Evolutionary conservation across 2,888 invertebrate species (phyloP).

Genomic region (Xiphydria camelus): DNA sequence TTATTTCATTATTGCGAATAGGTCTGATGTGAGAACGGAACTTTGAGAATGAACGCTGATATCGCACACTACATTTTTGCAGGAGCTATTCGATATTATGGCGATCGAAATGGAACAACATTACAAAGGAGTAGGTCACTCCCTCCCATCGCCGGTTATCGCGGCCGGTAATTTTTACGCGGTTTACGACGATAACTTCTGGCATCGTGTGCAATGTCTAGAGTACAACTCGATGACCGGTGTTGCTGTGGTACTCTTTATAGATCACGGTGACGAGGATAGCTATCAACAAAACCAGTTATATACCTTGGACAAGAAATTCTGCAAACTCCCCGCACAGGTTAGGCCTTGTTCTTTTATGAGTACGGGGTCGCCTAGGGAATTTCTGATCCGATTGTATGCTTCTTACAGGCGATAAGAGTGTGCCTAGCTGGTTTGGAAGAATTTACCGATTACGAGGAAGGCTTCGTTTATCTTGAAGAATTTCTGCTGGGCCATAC

Average conservation of each 20-base stretch:
- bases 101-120: conserved; percentile 51
- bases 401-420: conserved; percentile 64
- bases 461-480: conserved; percentile 50
- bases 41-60: too few species aligned
- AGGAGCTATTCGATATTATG: conserved; percentile 56
- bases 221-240: conserved; percentile 32
- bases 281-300: conserved; percentile 62
- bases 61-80: too few species aligned
- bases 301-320: conserved; percentile 66
- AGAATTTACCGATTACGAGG: conserved; percentile 61
- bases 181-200: conserved; percentile 52
- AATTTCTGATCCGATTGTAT: not conserved
- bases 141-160: conserved; percentile 27
- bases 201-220: conserved; percentile 59
- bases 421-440: conserved; percentile 73
- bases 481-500: conserved; percentile 60
- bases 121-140: conserved; percentile 42
- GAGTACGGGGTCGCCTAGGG: too few species aligned
- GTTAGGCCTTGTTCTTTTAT: too few species aligned
- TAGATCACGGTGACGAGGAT: conserved; percentile 77
- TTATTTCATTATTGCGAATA: too few species aligned
- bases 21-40: too few species aligned
- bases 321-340: conserved; percentile 71
- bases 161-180: conserved; percentile 57
- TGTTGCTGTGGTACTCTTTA: conserved; percentile 61